Evolutionary conservation across 2,888 invertebrate species (phyloP).

Genomic region (Drosophila pseudotakahashii): DNA sequence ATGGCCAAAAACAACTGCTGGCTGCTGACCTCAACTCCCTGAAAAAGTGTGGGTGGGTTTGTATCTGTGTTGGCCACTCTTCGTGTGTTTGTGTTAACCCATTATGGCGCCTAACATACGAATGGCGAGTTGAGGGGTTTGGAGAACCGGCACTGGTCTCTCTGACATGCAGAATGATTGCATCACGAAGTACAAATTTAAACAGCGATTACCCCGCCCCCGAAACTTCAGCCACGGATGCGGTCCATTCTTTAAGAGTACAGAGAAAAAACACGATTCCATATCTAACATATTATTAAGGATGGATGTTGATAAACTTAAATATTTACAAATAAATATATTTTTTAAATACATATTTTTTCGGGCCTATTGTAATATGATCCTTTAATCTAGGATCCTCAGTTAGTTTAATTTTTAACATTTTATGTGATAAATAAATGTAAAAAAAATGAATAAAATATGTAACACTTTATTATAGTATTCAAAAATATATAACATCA

Average conservation of each 20-base stretch:
- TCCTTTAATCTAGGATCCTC: too few relatives aligned
- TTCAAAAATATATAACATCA: too few relatives aligned
- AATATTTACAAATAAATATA: too few relatives aligned
- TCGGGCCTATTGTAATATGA: too few relatives aligned
- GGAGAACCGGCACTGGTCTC: slow-evolving; percentile 12
- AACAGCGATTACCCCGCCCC: slow-evolving; percentile 65
- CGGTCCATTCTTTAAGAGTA: slow-evolving; percentile 59
- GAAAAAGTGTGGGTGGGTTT: slow-evolving; percentile 9
- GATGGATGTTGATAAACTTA: too few relatives aligned
- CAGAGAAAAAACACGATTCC: not conserved
- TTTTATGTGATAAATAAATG: too few relatives aligned
- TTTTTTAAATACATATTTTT: too few relatives aligned
- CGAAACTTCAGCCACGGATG: slow-evolving; percentile 11
- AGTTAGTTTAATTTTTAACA: too few relatives aligned
- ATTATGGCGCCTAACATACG: slow-evolving; percentile 73
- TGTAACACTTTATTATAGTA: too few relatives aligned
- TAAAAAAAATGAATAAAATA: too few relatives aligned
- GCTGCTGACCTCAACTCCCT: slow-evolving; percentile 30
- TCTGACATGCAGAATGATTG: slow-evolving; percentile 74
- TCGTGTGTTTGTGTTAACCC: slow-evolving; percentile 57
- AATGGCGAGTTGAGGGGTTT: slow-evolving; percentile 15
- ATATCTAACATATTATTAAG: not conserved
- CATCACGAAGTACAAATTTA: slow-evolving; percentile 82
- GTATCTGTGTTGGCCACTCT: slow-evolving; percentile 2
- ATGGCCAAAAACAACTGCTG: slow-evolving; percentile 45